Conservation (phyloP, 2,113 vertebrate species). For the Passer domesticus region DNA sequence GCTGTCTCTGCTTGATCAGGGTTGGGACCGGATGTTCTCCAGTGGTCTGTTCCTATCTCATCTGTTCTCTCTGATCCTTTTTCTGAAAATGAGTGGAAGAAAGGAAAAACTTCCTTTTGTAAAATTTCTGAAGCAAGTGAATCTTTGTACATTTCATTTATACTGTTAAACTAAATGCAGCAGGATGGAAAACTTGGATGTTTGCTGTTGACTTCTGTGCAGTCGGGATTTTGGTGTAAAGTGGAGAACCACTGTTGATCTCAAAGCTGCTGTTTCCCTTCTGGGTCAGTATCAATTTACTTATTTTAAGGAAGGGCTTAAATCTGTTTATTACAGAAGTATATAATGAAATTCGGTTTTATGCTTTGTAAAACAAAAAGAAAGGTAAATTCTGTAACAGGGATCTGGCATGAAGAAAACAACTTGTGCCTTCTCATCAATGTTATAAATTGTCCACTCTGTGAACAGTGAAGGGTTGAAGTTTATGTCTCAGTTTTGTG, state of each 20-base stretch:
- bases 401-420: neutral
- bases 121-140: neutral
- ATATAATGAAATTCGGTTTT: neutral
- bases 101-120: neutral
- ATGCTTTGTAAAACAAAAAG: neutral
- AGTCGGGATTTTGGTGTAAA: neutral
- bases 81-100: neutral
- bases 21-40: neutral
- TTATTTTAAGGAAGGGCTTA: neutral
- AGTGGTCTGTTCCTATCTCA: neutral
- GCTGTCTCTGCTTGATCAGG: neutral
- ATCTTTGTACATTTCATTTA: neutral
- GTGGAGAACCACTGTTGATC: neutral
- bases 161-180: neutral
- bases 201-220: neutral
- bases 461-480: neutral
- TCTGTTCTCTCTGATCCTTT: neutral
- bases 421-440: neutral
- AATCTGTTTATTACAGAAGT: neutral
- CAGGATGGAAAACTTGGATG: neutral
- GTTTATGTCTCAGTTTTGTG: neutral
- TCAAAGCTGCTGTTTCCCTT: constrained; percentile 1
- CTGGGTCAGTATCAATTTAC: neutral
- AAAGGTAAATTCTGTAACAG: neutral
- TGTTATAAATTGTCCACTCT: neutral